These are phyloP conservation scores for Listronotus bonariensis DNA, from an alignment of 1,140 invertebrate genomes.

Conservation along the genomic window DNA sequence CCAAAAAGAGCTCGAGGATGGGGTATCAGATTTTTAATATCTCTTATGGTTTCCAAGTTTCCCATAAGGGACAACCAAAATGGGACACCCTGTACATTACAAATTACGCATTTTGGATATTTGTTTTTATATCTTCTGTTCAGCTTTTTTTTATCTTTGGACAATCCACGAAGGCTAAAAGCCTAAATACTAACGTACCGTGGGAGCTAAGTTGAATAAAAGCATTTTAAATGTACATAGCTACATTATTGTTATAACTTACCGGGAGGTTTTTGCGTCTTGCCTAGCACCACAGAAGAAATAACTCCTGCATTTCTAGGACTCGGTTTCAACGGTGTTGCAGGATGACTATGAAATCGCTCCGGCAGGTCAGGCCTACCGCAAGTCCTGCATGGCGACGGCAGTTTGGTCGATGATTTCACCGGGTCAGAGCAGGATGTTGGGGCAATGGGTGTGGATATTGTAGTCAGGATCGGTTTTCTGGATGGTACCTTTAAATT, in stretches of 20 bases:
- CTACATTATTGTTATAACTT: conserved; percentile 1
- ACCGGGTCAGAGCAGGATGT: conserved; percentile 17
- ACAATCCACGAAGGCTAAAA: no score
- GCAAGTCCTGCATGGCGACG: conserved; percentile 63
- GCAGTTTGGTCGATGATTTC: conserved; percentile 49
- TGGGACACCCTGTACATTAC: no score
- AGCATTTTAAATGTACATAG: no score
- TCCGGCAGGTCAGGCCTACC: conserved; percentile 63
- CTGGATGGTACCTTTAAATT: conserved; percentile 25
- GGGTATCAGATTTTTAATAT: no score
- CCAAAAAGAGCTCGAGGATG: no score
- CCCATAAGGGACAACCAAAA: no score
- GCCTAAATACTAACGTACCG: no score
- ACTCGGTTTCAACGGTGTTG: conserved; percentile 39
- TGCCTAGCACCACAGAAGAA: conserved; percentile 12
- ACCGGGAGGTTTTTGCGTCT: conserved; percentile 32
- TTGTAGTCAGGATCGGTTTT: conserved; percentile 30
- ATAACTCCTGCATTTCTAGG: conserved; percentile 23
- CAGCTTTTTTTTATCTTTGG: no score
- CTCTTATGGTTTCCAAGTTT: no score
- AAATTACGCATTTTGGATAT: no score
- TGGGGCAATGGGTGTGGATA: conserved; percentile 18
- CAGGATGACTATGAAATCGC: conserved; percentile 65
- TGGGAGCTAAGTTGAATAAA: no score
- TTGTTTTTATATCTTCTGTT: no score